These are phyloP conservation scores for Epizoanthus rinbou DNA, from an alignment of 92 coral and sea anemone species.

Conservation along the genomic window DNA sequence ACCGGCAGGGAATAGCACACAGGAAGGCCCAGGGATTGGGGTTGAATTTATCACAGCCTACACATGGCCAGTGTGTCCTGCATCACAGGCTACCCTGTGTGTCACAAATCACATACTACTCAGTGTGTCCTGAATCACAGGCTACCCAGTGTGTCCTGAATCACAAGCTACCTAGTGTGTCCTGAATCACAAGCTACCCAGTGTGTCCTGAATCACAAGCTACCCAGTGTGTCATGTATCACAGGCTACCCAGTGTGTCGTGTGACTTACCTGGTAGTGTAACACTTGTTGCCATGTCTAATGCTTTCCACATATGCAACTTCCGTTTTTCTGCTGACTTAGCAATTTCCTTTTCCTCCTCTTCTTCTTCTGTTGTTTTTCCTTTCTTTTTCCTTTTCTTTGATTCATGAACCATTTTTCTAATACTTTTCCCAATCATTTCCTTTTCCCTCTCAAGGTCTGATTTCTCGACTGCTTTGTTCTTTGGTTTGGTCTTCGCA, in stretches of 20 bases:
- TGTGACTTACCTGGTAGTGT: slow-evolving; percentile 1
- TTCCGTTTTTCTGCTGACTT: slow-evolving; percentile 1
- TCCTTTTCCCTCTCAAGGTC: not conserved
- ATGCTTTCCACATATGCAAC: slow-evolving; percentile 27
- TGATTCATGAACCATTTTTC: not conserved
- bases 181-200: too few relatives aligned
- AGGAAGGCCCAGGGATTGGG: too few relatives aligned
- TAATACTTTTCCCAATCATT: not conserved
- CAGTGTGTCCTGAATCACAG: not conserved
- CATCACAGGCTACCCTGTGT: too few relatives aligned
- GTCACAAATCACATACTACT: not conserved
- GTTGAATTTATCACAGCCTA: too few relatives aligned
- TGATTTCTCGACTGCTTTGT: not conserved
- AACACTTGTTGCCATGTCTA: slow-evolving; percentile 20
- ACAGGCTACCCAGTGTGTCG: not conserved
- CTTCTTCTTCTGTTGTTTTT: slow-evolving; percentile 16
- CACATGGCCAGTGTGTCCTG: too few relatives aligned
- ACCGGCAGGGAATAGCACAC: too few relatives aligned
- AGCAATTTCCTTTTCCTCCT: not conserved
- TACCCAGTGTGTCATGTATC: too few relatives aligned
- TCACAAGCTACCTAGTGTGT: too few relatives aligned
- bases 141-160: too few relatives aligned
- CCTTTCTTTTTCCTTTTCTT: slow-evolving; percentile 4
- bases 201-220: too few relatives aligned
- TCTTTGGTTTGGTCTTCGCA: slow-evolving; percentile 35